Base-by-base conservation (phyloP, 2,888 invertebrate genomes). In the Dicycla oo region DNA sequence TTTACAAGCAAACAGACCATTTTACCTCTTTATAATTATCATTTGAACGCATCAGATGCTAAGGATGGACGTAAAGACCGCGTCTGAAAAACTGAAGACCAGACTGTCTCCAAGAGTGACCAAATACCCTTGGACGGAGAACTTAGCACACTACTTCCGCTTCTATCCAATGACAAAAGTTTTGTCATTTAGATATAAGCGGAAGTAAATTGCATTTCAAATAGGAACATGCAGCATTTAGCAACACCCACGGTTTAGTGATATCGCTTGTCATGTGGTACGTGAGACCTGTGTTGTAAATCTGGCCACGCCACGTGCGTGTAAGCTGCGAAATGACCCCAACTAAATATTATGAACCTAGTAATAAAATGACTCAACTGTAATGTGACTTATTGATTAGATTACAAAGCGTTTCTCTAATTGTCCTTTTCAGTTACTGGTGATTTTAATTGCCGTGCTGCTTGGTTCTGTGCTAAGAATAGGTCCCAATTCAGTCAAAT, bases 371-470 rank as follows among this genome's bases (percentile, higher is more conserved):
- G 10, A 61, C 34, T 40, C 40, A 15, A 53, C 13, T 23, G 26
- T 49, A n/a, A 34, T 23, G 26, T 49, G 26, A 34, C 57, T 23
- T 56, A 58, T 75, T 61, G 69, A 80, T 80, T 54, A 81, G 63
- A 76, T 72, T 64, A 72, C 23, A 30, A 53, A 38, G 15, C 34
- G 34, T 54, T 69, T n/a, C 30, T 62, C 65, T 66, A 51, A 3
- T 68, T 81, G 3, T 61, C 18, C 10, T 73, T 43, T 51, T 40
- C 1, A 54, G 47, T n/a, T 20, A 54, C 30, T 23, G 0, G 10
- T 34, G 34, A 61, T 72, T 57, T 53, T 60, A 51, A 66, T 54
- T n/a, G 23, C 8, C 13, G 23, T n/a, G 23, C 8, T 18, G 23
- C 30, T 10, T 58, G 69, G 10, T 8, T 49, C 10, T 18, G 2